Conservation (phyloP, 2,113 vertebrate genomes). For the Isichthys henryi region DNA sequence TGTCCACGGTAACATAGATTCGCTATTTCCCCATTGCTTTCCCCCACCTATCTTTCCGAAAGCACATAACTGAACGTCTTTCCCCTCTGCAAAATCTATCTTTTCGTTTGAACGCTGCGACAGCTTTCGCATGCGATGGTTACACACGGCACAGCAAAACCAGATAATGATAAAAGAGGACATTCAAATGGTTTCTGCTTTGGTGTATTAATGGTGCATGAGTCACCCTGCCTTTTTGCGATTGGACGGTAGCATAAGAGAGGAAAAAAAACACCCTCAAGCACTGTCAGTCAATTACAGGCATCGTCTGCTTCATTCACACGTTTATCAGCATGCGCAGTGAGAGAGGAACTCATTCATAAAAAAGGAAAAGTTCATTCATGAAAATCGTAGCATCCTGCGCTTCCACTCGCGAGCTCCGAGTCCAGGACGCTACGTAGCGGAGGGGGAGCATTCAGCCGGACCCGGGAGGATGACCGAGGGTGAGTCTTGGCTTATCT, state of each 20-base stretch:
- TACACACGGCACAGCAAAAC: constrained; percentile 5
- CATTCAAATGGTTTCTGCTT: constrained; percentile 51
- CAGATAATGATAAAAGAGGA: constrained; percentile 26
- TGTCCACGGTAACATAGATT: constrained; percentile 32
- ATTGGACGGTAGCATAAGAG: constrained; percentile 63
- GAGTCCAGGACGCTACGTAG: constrained; percentile 18
- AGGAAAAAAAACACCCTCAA: constrained; percentile 45
- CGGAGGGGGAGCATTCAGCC: constrained; percentile 25
- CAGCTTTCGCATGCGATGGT: constrained; percentile 13
- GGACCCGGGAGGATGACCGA: neutral
- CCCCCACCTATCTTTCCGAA: neutral
- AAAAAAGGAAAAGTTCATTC: constrained; percentile 78
- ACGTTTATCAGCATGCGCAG: constrained; percentile 67
- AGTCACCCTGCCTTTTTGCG: constrained; percentile 64
- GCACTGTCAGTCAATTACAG: constrained; percentile 72
- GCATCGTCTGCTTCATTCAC: constrained; percentile 76
- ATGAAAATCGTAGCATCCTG: constrained; percentile 64
- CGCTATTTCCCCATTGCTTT: neutral
- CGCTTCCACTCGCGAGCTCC: constrained; percentile 15
- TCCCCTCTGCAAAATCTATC: neutral
- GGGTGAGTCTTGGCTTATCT: neutral
- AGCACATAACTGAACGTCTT: neutral
- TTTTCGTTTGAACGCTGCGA: neutral
- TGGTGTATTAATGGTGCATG: constrained; percentile 67
- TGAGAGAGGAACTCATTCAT: constrained; percentile 68